phyloP scores from a whole-genome alignment of 1,140 invertebrate genomes.

The Paracyclopina nana region DNA sequence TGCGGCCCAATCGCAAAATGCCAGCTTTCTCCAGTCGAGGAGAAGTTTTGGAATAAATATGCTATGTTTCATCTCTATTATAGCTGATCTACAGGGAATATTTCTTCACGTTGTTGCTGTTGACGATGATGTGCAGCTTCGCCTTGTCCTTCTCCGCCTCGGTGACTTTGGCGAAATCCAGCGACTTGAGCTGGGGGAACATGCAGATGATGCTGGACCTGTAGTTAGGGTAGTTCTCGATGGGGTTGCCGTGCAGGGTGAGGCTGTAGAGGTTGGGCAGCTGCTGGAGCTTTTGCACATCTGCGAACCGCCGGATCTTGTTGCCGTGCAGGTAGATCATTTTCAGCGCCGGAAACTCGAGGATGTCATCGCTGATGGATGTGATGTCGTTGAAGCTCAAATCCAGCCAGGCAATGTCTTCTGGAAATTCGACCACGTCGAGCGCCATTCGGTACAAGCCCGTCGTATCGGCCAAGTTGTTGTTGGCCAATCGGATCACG shows the following conservation, averaged over 20 bases:
- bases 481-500: conserved; percentile 12
- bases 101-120: too few relatives aligned
- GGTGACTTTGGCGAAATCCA: conserved; percentile 24
- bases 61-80: too few relatives aligned
- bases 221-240: conserved; percentile 21
- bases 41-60: too few relatives aligned
- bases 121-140: neutral
- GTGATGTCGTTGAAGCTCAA: conserved; percentile 22
- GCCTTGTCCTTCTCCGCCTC: conserved; percentile 20
- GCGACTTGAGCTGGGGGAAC: conserved; percentile 20
- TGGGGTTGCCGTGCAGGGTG: conserved; percentile 23
- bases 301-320: conserved; percentile 19
- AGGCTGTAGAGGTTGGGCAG: conserved; percentile 21
- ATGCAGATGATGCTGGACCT: conserved; percentile 18
- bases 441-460: conserved; percentile 2
- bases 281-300: conserved; percentile 16
- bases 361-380: conserved; percentile 20
- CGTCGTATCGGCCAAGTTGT: conserved; percentile 5
- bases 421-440: conserved; percentile 3
- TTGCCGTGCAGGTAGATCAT: conserved; percentile 25
- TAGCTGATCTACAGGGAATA: too few relatives aligned
- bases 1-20: too few relatives aligned
- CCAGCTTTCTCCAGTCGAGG: too few relatives aligned
- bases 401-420: conserved; percentile 22
- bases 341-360: conserved; percentile 22